phyloP scores from a whole-genome alignment of 2,797 vertebrate species.

The Nyctalus aviator region DNA sequence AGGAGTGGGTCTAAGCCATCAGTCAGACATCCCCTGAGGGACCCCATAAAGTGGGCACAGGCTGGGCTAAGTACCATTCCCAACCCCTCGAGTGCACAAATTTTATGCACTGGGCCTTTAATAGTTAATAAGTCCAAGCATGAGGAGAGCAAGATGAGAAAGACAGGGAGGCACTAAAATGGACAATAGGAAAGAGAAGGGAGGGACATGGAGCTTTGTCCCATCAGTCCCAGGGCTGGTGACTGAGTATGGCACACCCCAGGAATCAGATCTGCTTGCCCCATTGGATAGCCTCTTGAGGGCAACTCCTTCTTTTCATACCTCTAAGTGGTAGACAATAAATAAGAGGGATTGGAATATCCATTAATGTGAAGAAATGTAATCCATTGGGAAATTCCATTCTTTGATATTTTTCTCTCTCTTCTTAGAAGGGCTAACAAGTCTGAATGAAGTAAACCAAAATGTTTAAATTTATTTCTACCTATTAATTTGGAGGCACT shows the following conservation, averaged over 20 bases:
- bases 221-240: background rate
- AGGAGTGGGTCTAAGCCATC: no score
- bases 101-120: no score
- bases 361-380: background rate
- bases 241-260: background rate
- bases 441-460: background rate
- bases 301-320: background rate
- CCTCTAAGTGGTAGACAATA: background rate
- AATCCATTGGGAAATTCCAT: background rate
- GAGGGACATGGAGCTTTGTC: background rate
- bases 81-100: no score
- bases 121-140: background rate
- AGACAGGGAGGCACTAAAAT: background rate
- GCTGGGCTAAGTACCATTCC: no score
- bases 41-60: no score
- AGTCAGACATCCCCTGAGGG: no score
- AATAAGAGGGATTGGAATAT: background rate
- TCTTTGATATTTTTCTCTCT: background rate
- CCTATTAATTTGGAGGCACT: slow-evolving; percentile 44
- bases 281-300: background rate
- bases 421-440: background rate
- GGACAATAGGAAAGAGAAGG: background rate
- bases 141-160: slow-evolving; percentile 41
- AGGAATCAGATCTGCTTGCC: background rate
- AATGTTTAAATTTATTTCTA: slow-evolving; percentile 59